Conservation (phyloP, 2,797 vertebrate species). For the Sebastes itinus region DNA sequence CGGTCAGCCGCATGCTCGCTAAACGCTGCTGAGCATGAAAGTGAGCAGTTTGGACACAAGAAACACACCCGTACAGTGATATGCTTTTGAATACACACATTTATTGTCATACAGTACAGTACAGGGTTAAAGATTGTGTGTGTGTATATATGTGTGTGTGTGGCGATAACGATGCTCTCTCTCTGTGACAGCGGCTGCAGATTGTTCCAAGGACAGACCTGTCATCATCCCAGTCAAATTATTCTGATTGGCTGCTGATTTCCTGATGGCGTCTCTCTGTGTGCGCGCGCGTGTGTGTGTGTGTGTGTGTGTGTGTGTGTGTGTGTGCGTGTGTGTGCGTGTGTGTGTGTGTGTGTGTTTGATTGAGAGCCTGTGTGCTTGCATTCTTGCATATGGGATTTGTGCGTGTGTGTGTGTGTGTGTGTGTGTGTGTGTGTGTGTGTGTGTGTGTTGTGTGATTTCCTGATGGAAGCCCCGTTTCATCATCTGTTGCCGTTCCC, state of each 20-base stretch:
- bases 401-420: slow-evolving; percentile 39
- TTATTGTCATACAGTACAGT: slow-evolving; percentile 30
- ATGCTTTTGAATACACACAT: slow-evolving; percentile 21
- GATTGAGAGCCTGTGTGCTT: slow-evolving; percentile 63
- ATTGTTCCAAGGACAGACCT: slow-evolving; percentile 73
- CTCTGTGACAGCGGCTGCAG: slow-evolving; percentile 57
- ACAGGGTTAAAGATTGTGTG: slow-evolving; percentile 1
- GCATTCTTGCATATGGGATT: slow-evolving; percentile 74
- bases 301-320: slow-evolving; percentile 4
- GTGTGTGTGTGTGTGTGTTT: slow-evolving; percentile 1
- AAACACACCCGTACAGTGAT: neutral
- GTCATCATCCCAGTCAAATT: slow-evolving; percentile 84
- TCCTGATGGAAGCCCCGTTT: slow-evolving; percentile 68
- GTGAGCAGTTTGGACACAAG: slow-evolving; percentile 20
- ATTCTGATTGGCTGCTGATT: slow-evolving; percentile 88
- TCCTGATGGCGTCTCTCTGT: slow-evolving; percentile 75
- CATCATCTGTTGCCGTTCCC: slow-evolving; percentile 69
- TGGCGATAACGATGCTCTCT: slow-evolving; percentile 52
- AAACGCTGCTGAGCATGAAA: neutral
- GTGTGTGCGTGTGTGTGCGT: rapidly evolving
- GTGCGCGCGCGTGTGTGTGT: slow-evolving; percentile 18
- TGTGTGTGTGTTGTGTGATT: slow-evolving; percentile 27
- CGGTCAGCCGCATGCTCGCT: slow-evolving; percentile 18
- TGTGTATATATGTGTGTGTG: slow-evolving; percentile 1
- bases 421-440: too few species aligned